phyloP scores from a whole-genome alignment of 1,140 invertebrate species.

The Metopolophium dirhodum region DNA sequence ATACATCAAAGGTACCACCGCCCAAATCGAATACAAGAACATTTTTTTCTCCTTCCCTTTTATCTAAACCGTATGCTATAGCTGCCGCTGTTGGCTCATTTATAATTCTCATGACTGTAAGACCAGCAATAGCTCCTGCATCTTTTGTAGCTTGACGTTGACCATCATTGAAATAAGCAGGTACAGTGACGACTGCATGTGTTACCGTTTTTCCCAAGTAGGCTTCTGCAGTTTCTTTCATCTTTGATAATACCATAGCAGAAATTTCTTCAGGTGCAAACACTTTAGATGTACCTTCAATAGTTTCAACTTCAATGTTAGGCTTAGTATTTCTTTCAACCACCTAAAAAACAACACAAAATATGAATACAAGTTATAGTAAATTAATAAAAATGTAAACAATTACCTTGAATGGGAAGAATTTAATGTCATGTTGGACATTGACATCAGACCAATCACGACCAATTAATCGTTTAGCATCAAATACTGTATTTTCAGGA shows the following conservation, averaged over 20 bases:
- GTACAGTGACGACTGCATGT: conserved; percentile 98
- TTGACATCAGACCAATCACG: conserved; percentile 88
- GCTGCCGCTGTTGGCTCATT: conserved; percentile 99
- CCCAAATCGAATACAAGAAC: conserved; percentile 99
- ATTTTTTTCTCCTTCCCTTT: conserved; percentile 98
- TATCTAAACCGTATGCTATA: conserved; percentile 99
- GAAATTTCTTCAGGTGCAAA: conserved; percentile 98
- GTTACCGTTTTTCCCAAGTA: conserved; percentile 92
- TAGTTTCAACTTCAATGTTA: conserved; percentile 78
- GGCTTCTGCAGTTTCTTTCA: conserved; percentile 98
- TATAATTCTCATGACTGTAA: conserved; percentile 98
- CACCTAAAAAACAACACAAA: conserved; percentile 70
- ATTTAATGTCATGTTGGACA: conserved; percentile 93
- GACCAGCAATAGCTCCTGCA: conserved; percentile 86
- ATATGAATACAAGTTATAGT: not conserved
- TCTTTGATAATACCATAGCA: conserved; percentile 96
- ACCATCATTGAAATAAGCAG: conserved; percentile 98
- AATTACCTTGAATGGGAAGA: conserved; percentile 80
- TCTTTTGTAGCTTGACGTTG: conserved; percentile 97
- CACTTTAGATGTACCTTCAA: conserved; percentile 77
- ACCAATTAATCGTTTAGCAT: conserved; percentile 96
- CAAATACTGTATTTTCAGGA: conserved; percentile 96
- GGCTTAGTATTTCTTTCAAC: conserved; percentile 86
- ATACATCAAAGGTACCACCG: conserved; percentile 99
- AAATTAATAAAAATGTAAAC: not conserved